These are phyloP conservation scores for Scleropages formosus DNA, from an alignment of 2,797 vertebrate species.

Conservation along the genomic window DNA sequence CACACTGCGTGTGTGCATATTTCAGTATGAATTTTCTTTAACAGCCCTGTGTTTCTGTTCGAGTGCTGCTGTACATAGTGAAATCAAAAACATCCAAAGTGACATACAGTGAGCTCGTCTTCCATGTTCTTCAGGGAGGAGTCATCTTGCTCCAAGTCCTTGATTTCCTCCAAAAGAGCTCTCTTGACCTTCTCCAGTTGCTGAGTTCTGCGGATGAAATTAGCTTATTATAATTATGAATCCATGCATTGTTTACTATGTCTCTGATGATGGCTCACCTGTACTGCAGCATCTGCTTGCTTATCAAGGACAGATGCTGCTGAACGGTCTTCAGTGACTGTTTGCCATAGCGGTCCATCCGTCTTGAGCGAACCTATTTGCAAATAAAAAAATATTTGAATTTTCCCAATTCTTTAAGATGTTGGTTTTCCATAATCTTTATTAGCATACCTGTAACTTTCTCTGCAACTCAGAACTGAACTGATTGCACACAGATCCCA, in stretches of 20 bases:
- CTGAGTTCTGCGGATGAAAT: constrained; percentile 68
- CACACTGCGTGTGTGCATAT: constrained; percentile 5
- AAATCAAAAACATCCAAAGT: constrained; percentile 33
- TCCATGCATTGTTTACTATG: constrained; percentile 28
- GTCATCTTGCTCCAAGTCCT: constrained; percentile 79
- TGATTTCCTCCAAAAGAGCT: constrained; percentile 75
- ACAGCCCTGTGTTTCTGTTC: not conserved
- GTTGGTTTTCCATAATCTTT: too few species aligned
- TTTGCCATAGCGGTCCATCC: constrained; percentile 78
- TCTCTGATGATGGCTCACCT: constrained; percentile 64
- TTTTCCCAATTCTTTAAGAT: too few species aligned
- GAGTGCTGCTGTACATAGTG: constrained; percentile 13
- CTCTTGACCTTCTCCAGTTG: constrained; percentile 72
- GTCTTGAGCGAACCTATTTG: constrained; percentile 69
- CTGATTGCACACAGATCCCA: constrained; percentile 66
- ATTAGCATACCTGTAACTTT: constrained; percentile 73
- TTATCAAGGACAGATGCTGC: constrained; percentile 74
- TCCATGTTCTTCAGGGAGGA: constrained; percentile 78
- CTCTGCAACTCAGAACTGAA: constrained; percentile 75
- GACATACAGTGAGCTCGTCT: constrained; percentile 79
- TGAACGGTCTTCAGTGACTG: constrained; percentile 74
- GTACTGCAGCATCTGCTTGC: constrained; percentile 64
- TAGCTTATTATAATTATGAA: not conserved
- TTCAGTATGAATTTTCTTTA: not conserved
- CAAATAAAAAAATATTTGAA: constrained; percentile 34